Base-by-base conservation (phyloP, 2,888 invertebrate genomes). In the Apodemia mormo region DNA sequence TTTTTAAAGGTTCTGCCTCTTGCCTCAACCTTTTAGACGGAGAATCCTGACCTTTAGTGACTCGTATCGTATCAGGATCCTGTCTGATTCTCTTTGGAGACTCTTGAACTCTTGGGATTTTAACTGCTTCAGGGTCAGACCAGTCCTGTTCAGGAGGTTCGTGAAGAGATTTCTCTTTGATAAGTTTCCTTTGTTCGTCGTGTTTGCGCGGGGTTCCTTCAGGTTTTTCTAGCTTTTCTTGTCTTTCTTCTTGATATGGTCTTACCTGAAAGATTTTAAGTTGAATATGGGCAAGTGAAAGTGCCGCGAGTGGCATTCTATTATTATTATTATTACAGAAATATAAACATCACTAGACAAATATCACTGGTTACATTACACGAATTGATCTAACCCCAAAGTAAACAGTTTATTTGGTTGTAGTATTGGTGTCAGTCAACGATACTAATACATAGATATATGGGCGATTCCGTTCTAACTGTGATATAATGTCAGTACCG, bases 1-100 rank as follows among this genome's bases (percentile, higher is more conserved):
- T 83, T 74, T 92, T 92, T 66, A 93, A 71, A 0, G 93, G 93
- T 71, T 93, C 93, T 0, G 92, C 93, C 73, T 93, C 93, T 30
- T 92, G 93, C 56, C 87, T 79, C n/a, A 92, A 74, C 69, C 93
- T 82, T 74, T 91, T 93, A 0, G 90, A 89, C 0, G 93, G 93
- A 0, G 93, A 92, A 10, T 92, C 93, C 66, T 89, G 92, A 1
- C 81, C 77, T 66, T 90, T 91, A 0, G 84, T 74, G 9, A 91
- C 88, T 68, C 91, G 81, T 61, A 91, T 89, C 0, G 92, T 91
- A 70, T 92, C 92, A n/a, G 92, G 92, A 52, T 88, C 91, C 58
- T 76, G 75, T 14, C 69, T 58, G 43, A 76, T 49, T 70, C 75
- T 72, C 75, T 89, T 92, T 1, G 92, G 92, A 0, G 92, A 91